Evolutionary conservation across 1,140 invertebrate species (phyloP).

Genomic region (Steinernema feltiae): DNA sequence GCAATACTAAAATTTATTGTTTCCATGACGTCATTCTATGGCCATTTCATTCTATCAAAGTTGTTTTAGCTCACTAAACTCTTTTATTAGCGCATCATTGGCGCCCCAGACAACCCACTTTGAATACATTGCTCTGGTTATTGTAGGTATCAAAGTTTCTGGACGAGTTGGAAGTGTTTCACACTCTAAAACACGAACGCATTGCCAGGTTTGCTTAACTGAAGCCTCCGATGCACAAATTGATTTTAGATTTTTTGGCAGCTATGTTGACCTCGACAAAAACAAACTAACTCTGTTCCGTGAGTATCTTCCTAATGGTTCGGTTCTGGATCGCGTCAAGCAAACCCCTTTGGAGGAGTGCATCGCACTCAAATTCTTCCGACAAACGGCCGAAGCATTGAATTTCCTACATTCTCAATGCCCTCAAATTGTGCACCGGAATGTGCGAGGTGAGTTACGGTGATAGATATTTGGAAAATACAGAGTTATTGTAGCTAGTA

Average conservation of each 20-base stretch:
- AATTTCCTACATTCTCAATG: not conserved
- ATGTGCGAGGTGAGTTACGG: not conserved
- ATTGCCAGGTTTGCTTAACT: not conserved
- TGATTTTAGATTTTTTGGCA: not conserved
- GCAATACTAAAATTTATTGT: no score
- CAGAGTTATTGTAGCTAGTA: conserved; percentile 21
- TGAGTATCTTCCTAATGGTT: not conserved
- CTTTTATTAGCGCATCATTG: no score
- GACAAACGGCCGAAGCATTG: not conserved
- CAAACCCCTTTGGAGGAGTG: not conserved
- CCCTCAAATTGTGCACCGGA: not conserved
- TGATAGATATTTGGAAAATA: not conserved
- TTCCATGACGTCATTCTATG: no score
- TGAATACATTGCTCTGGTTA: no score
- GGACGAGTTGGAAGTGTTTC: not conserved
- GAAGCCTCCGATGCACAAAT: not conserved
- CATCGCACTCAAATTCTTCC: not conserved
- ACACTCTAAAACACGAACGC: not conserved
- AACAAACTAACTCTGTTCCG: conserved; percentile 3
- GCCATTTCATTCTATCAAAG: no score
- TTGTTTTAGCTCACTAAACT: no score
- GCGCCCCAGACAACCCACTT: no score
- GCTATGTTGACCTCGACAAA: not conserved
- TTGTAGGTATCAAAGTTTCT: not conserved
- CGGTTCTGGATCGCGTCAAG: not conserved